These are phyloP conservation scores for Drosophila sp. DNA, from an alignment of 1,140 invertebrate species.

Conservation along the genomic window DNA sequence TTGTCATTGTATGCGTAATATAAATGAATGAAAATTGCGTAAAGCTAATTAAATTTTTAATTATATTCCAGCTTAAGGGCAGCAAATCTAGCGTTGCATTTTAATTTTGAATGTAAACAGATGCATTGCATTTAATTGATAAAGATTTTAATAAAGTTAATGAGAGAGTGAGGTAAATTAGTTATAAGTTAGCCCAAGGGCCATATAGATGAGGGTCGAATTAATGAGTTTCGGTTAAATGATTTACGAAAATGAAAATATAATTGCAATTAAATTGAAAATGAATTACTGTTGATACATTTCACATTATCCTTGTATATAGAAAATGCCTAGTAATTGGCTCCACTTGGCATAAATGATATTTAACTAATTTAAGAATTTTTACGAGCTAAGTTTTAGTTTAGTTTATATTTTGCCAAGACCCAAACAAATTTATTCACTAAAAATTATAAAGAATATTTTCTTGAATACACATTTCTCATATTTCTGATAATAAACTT, in stretches of 20 bases:
- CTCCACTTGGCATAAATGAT: no score
- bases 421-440: no score
- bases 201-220: not conserved
- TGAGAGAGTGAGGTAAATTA: not conserved
- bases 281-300: not conserved
- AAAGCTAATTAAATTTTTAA: conserved; percentile 61
- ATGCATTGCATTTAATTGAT: conserved; percentile 31
- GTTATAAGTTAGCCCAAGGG: not conserved
- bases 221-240: not conserved
- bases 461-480: no score
- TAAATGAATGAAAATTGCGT: conserved; percentile 41
- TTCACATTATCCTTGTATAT: no score
- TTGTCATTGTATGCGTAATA: conserved; percentile 14
- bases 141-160: conserved; percentile 12
- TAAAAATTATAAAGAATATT: no score
- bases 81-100: conserved; percentile 33
- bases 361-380: no score
- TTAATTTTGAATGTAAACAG: conserved; percentile 31
- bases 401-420: no score
- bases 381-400: no score
- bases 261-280: not conserved
- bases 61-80: conserved; percentile 61
- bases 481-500: no score
- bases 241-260: not conserved
- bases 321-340: no score